Base-by-base conservation (phyloP, 2,113 vertebrate genomes). In the Azemiops feae region DNA sequence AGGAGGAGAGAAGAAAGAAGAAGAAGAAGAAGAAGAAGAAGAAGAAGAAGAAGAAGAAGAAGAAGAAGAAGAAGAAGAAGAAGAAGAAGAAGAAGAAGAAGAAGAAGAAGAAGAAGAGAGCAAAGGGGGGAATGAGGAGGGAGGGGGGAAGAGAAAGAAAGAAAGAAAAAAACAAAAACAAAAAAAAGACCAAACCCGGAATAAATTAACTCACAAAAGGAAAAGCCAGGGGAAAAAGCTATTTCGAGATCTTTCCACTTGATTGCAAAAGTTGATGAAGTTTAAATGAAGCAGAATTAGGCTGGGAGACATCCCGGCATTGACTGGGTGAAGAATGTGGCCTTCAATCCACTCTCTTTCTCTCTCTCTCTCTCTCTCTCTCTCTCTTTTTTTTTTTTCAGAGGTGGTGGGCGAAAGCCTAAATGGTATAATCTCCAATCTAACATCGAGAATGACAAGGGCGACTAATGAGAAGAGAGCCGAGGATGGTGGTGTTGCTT, bases 211-310 rank as follows among this genome's bases (percentile, higher is more conserved):
- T 97, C 97, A 98, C 97, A 98, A 98, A 98, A 97, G 97, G 97
- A 97, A 93, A 54, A 95, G 95, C 93, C 25, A n/a, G 54, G 30
- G 53, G 57, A 7, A 93, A 96, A 98, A 97, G 97, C 98, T 97
- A 98, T 98, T 97, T 99, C 98, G 97, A 93, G 98, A 96, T 94
- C 98, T 98, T 99, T 99, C 99, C 99, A 99, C 98, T 99, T 99
- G 99, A 99, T 98, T 99, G 99, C 98, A 99, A 99, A 97, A 99
- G 98, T 99, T 99, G 99, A 99, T 99, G 99, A 99, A 99, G 99
- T 99, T 99, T 99, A 99, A 99, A 99, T 99, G 99, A 99, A 99
- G 99, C 99, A 99, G 99, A 99, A 99, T 99, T 99, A 99, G 99
- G 98, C 98, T 98, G 98, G 99, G 98, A 99, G 98, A 98, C 98